Evolutionary conservation across 2,113 vertebrate species (phyloP), one percentile per base, ranked within the genome.

Genomic region (Aspiorhynchus laticeps): DNA sequence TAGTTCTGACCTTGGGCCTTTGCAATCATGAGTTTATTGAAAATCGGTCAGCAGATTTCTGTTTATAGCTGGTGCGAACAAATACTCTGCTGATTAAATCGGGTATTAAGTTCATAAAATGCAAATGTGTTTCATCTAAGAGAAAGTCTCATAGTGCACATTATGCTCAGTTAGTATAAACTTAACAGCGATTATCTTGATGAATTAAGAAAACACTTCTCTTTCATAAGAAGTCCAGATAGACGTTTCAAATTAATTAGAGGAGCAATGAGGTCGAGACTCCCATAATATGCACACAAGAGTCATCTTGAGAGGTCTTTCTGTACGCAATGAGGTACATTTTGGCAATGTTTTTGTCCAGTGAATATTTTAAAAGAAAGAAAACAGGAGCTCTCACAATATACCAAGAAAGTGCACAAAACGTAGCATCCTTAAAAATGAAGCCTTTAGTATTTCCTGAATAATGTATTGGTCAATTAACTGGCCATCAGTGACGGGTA

Each of bases 41-140:
- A 78, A 79, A 75, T 59, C 63, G 73, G 76, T 86, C 88, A 81
- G 87, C 88, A 85, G 73, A 83, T 82, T 89, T 89, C 83, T 77
- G 84, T 86, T 88, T 88, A 84, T 88, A 84, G 80, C 21, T 43
- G 5, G 61, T 7, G 69, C 28, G 0, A 28, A 78, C 10, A 41
- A 69, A 83, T 83, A 83, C 80, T 69, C 80, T 51, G 80, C 28
- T 67, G 80, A 67, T 78, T 78, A 53, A 78, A 53, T 48, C 48
- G 51, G 80, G 80, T 82, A 67, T 82, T 82, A 82, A 67, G 80
- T 83, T 83, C 43, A 83, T 83, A 71, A 83, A 83, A 31, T 83
- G 80, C 80, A 71, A 83, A 83, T 71, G 43, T 2, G 26, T 31
- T 77, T 53, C 61, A 19, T 71, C 43, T 6, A 69, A 41, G 83